Base-by-base conservation (phyloP, 2,113 vertebrate species). In the Saccopteryx leptura region DNA sequence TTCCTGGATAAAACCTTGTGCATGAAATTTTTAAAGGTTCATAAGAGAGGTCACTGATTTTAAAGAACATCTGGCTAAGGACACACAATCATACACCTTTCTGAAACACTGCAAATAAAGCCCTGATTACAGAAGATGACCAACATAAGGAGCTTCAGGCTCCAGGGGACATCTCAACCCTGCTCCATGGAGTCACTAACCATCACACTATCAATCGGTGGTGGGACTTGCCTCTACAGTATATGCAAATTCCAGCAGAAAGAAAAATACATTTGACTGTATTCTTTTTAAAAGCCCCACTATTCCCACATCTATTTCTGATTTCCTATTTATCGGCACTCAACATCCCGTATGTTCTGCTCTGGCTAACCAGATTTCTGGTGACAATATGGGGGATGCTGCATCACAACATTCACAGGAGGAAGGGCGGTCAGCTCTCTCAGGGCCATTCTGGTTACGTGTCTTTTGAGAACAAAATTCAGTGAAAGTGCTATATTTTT, bases 401-500 rank as follows among this genome's bases (percentile, higher is more conserved):
- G 23, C 17, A 15, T 18, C 19, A 26, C 18, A 79, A 48, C 54
- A 21, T 58, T 33, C 19, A 9, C n/a, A 26, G 18, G 4, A 89
- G 14, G 5, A 21, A 69, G 66, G 21, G 56, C 4, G 1, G 0
- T 79, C 23, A 31, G 79, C 12, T 63, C 31, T 80, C 63, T 48
- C 0, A 0, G 6, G 5, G 23, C 4, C 60, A 19, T 71, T 75
- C 31, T 91, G 54, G 39, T 11, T 11, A 12, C 5, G 0, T 56
- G 60, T 83, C 54, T 19, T 87, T 63, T 90, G 72, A 74, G 31
- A 75, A 96, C 9, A 91, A 50, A 88, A 93, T 85, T 61, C 31
- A 88, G 84, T 78, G 50, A 65, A 39, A 80, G 19, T 39, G 68
- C 33, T 69, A 19, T 39, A 46, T 50, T 84, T 80, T 86, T 8